Percentiles rank a stretch among this genome's conserved stretches.
phyloP scores from a whole-genome alignment of 2,888 invertebrate genomes.

The Ashinkailepas kermadecensis region DNA sequence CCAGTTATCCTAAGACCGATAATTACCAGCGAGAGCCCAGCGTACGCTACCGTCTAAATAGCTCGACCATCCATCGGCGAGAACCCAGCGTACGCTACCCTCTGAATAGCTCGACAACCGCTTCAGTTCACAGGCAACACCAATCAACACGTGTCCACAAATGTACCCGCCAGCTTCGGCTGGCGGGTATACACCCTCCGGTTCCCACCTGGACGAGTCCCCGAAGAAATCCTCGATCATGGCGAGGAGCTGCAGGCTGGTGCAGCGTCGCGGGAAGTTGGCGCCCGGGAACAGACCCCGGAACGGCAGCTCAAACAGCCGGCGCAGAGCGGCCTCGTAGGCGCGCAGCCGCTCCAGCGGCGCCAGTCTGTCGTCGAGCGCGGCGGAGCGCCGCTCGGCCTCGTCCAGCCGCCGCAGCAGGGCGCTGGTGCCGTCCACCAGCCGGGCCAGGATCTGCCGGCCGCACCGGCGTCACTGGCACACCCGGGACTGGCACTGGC shows the following conservation, averaged over 20 bases:
- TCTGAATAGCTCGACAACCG: too few species aligned
- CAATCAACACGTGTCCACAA: too few species aligned
- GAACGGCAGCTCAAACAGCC: background rate
- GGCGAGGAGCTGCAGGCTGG: background rate
- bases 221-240: background rate
- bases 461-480: background rate
- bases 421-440: background rate
- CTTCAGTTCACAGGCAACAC: too few species aligned
- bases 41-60: too few species aligned
- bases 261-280: background rate
- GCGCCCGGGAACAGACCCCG: conserved; percentile 7
- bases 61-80: too few species aligned
- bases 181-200: too few species aligned
- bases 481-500: too few species aligned
- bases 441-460: background rate
- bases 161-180: too few species aligned
- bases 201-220: background rate
- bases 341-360: background rate
- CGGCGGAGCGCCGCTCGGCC: background rate
- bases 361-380: background rate
- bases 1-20: too few species aligned
- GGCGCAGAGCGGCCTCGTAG: background rate
- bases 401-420: background rate
- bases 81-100: too few species aligned
- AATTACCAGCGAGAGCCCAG: too few species aligned